phyloP scores from a whole-genome alignment of 2,113 vertebrate species.

The Tamias sibiricus region DNA sequence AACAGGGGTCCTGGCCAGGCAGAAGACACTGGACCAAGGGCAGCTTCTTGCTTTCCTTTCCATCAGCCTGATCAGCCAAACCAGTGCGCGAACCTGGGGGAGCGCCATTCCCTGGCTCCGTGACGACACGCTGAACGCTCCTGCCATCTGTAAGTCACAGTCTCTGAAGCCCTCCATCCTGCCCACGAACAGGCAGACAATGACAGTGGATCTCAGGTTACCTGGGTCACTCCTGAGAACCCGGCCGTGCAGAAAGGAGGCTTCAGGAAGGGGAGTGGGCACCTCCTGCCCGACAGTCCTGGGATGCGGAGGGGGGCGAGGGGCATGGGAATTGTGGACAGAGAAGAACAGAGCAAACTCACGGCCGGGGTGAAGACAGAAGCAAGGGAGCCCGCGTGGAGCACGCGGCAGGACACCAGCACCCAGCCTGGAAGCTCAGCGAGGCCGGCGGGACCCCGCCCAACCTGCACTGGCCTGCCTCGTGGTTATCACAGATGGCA shows the following conservation, averaged over 20 bases:
- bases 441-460: no score
- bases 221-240: accelerated
- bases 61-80: no score
- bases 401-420: accelerated
- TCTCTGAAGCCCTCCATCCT: not conserved
- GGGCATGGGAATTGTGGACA: not conserved
- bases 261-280: not conserved
- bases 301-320: not conserved
- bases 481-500: not conserved
- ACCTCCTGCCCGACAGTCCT: no score
- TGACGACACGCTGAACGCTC: no score
- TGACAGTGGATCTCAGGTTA: not conserved
- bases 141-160: no score
- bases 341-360: not conserved
- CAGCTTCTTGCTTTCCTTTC: no score
- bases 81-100: no score
- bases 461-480: no score
- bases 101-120: no score
- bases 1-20: no score
- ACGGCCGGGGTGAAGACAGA: no score
- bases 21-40: no score
- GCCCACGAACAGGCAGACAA: not conserved
- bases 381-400: not conserved
- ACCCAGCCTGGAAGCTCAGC: not conserved
- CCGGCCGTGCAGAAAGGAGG: not conserved